These are phyloP conservation scores for Ferdinandea cuprea DNA, from an alignment of 2,888 invertebrate genomes.

Conservation along the genomic window DNA sequence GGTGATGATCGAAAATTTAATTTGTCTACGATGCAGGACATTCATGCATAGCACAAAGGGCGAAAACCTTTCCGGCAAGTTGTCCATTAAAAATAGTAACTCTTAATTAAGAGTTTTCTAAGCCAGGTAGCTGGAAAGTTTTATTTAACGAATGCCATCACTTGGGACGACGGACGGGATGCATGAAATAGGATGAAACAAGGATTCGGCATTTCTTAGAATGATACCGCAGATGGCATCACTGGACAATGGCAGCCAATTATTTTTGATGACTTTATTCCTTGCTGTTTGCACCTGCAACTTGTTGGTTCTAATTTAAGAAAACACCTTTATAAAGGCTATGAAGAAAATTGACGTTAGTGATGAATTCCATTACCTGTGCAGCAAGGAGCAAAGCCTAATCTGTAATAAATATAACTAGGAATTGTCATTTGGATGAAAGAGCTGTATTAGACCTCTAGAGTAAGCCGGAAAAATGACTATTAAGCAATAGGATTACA, in stretches of 20 bases:
- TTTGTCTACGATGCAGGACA: conserved; percentile 44
- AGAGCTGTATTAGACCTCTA: too few relatives aligned
- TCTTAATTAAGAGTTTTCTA: conserved; percentile 4
- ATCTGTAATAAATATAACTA: too few relatives aligned
- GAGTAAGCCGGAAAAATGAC: too few relatives aligned
- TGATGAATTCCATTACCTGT: too few relatives aligned
- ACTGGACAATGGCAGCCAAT: conserved; percentile 27
- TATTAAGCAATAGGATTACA: too few relatives aligned
- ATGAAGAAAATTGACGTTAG: background rate
- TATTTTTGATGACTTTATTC: conserved; percentile 40
- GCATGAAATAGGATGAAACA: conserved; percentile 13
- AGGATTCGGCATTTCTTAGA: conserved; percentile 37
- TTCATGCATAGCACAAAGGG: background rate
- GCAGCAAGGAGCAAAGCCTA: too few relatives aligned
- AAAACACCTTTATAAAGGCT: background rate
- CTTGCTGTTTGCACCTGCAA: conserved; percentile 52
- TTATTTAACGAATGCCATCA: conserved; percentile 44
- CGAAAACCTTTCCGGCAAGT: background rate
- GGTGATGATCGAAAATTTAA: conserved; percentile 73
- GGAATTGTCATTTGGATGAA: too few relatives aligned
- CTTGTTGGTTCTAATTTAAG: background rate
- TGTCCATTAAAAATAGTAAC: conserved; percentile 40
- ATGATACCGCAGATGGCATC: conserved; percentile 32
- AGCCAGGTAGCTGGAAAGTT: conserved; percentile 37
- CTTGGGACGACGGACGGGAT: background rate